Base-by-base conservation (phyloP, 2,888 invertebrate genomes). In the Amaurobius ferox region DNA sequence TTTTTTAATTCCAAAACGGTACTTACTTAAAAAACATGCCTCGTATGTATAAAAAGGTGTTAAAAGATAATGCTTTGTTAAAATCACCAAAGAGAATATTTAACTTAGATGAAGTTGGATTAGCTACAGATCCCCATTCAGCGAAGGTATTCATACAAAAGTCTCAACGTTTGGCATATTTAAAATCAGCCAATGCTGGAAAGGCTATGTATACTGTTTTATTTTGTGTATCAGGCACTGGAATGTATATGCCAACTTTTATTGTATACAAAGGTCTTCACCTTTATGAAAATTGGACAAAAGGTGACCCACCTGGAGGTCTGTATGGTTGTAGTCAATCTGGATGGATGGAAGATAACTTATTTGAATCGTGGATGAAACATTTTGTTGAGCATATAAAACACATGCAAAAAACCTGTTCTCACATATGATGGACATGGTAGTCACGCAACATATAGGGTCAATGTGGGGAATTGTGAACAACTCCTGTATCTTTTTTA, bases 291-390 rank as follows among this genome's bases (percentile, higher is more conserved):
- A 13, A 29, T 26, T 77, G 77, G 77, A 67, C 44, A 11, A 55
- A 30, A 32, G 44, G 67, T 67, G 67, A 67, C 0, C 30, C 67
- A 32, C 44, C 44, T 1, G 77, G 77, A 16, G 29, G 48, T n/a
- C n/a, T 64, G 0, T 74, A 74, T 39, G 64, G 74, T 6, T 62
- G 28, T 23, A 28, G 28, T 2, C 32, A 29, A 29, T 67, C 67
- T 3, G 77, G 77, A 0, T 66, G 77, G 77, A 67, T 77, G 77
- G 1, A 67, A 2, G 48, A 77, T 30, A n/a, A 3, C 5, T 11
- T 76, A 9, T 76, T 76, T 66, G 44, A 76, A 66, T 40, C 66
- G 1, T 76, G 76, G 66, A 77, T 77, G 35, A 32, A 1, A 13
- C 35, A 32, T n/a, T 77, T 67, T 67, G 55, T 77, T 7, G n/a